These are phyloP conservation scores for Zaprionus gabonicus DNA, from an alignment of 1,140 invertebrate species.

Conservation along the genomic window DNA sequence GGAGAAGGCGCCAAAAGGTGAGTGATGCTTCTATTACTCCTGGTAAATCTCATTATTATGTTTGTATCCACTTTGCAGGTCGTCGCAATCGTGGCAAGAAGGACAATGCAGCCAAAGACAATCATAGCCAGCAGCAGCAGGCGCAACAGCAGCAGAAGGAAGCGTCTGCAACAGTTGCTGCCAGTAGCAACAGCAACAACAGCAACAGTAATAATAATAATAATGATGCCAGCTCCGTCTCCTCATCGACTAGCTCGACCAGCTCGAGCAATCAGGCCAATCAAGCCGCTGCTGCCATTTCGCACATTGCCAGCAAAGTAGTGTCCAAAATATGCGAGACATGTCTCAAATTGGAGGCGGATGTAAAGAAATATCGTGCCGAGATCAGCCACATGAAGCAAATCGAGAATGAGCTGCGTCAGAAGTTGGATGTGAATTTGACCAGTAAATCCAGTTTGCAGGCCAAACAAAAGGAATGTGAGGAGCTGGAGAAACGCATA, in stretches of 20 bases:
- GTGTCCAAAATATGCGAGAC: constrained; percentile 83
- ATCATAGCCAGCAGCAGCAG: constrained; percentile 77
- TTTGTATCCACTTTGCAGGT: constrained; percentile 40
- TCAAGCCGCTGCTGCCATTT: constrained; percentile 59
- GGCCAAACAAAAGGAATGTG: constrained; percentile 84
- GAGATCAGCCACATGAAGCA: constrained; percentile 92
- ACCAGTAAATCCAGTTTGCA: constrained; percentile 83
- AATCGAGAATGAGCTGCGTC: constrained; percentile 92
- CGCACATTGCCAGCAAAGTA: constrained; percentile 79
- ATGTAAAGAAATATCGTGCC: constrained; percentile 92
- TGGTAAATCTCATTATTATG: background rate
- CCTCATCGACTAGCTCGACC: constrained; percentile 70
- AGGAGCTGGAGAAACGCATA: constrained; percentile 85
- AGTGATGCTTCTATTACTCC: background rate
- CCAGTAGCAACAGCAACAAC: constrained; percentile 50
- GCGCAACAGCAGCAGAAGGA: constrained; percentile 67
- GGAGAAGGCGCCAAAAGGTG: constrained; percentile 79
- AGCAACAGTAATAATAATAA: constrained; percentile 56
- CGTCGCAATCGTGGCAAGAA: constrained; percentile 83
- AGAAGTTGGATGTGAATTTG: constrained; percentile 88
- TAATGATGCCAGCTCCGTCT: constrained; percentile 72
- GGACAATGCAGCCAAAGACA: constrained; percentile 82
- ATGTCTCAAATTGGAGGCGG: constrained; percentile 87
- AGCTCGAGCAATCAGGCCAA: constrained; percentile 53
- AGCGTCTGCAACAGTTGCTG: constrained; percentile 22